A percentile compares a stretch with the other conserved stretches of the same genome.
phyloP scores from a whole-genome alignment of 1,140 invertebrate genomes.

The Eubasilissa regina region DNA sequence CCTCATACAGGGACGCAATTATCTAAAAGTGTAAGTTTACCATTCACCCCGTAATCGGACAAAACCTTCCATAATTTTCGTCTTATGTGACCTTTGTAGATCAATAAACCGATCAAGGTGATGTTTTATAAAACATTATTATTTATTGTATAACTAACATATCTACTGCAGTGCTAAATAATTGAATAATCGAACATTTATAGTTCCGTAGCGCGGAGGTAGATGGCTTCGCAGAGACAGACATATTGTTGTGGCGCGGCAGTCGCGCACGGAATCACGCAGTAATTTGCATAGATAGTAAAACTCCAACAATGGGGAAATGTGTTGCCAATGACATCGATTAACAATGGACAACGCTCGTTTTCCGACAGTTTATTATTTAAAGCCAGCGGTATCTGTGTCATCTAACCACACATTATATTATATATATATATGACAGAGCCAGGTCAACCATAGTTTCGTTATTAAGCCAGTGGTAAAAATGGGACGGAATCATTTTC shows the following conservation, averaged over 20 bases:
- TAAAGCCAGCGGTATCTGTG: constrained; percentile 35
- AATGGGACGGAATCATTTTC: not conserved
- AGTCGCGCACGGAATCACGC: constrained; percentile 33
- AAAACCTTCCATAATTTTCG: too few species aligned
- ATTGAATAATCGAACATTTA: too few species aligned
- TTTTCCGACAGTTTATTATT: constrained; percentile 41
- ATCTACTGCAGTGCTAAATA: too few species aligned
- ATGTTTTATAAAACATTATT: too few species aligned
- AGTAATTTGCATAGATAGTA: constrained; percentile 45
- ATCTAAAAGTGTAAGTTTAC: too few species aligned
- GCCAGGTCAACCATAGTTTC: constrained; percentile 5
- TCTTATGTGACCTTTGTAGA: too few species aligned
- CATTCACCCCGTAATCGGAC: too few species aligned
- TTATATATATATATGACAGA: not conserved
- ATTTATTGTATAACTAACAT: too few species aligned
- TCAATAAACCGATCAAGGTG: too few species aligned
- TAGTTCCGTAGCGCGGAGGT: too few species aligned
- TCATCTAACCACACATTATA: constrained; percentile 38
- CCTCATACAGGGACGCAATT: too few species aligned
- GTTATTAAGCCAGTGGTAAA: not conserved
- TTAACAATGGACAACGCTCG: constrained; percentile 32
- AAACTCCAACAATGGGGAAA: constrained; percentile 44
- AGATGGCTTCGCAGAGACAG: too few species aligned
- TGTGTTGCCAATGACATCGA: constrained; percentile 45
- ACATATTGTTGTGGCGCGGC: not conserved